Base-by-base conservation (phyloP, 2,797 vertebrate species). In the Lagodon rhomboides region DNA sequence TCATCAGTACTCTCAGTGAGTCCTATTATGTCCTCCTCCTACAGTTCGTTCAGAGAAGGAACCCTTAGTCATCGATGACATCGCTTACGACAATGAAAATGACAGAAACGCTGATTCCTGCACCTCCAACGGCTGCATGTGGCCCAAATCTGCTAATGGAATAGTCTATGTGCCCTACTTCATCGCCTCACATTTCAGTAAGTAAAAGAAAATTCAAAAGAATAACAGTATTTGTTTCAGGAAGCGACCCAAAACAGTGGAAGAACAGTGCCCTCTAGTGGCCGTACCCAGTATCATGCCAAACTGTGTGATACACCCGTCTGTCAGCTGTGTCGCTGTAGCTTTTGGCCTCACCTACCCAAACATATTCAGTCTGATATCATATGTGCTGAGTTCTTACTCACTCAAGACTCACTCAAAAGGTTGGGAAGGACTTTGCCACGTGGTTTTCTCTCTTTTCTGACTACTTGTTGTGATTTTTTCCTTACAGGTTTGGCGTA, bases 101-200 rank as follows among this genome's bases (percentile, higher is more conserved):
- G 82, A 91, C 68, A 90, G 91, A 27, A 93, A 92, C 18, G 89
- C 90, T 6, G 92, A 93, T 53, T 88, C 80, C 18, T 93, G 91
- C 79, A 92, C 88, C 0, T 86, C 84, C 27, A 1, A 18, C 0
- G 72, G 83, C 61, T 93, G 92, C 81, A 81, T 94, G 91, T 95
- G 94, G 94, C 17, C 18, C 4, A 94, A 91, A 38, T 93, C 86
- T 20, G 43, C 8, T 0, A 92, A 95, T 3, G 93, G 94, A 23
- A 91, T 75, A 0, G 82, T 95, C 69, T 93, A 93, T 22, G 88
- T 95, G 25, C 93, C 94, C 10, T 94, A 93, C 8, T 41, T 83
- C 80, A 93, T 95, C 23, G 85, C 89, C 62, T 71, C 74, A 50
- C 89, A 92, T 59, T 95, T 76, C 88, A 74, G 94, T 95, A 82